Conservation (phyloP, 1,140 invertebrate species). For the Metaphire vulgaris region DNA sequence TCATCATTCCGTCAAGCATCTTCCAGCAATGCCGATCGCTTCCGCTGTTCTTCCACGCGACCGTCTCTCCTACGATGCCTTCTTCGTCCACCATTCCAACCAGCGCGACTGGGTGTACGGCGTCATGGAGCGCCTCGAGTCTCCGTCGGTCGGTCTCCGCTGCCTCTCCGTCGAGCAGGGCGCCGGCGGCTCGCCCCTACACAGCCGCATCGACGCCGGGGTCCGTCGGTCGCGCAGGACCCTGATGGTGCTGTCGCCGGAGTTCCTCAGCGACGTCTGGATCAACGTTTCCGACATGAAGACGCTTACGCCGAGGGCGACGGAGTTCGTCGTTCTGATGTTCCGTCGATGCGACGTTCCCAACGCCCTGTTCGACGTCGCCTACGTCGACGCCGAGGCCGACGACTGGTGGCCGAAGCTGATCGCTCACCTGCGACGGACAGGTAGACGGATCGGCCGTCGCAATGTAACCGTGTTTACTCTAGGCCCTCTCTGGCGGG, state of each 20-base stretch:
- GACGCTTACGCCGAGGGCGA: not conserved
- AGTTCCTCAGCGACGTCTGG: slow-evolving; percentile 24
- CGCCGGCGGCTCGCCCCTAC: no score
- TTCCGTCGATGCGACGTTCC: slow-evolving; percentile 20
- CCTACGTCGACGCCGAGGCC: slow-evolving; percentile 11
- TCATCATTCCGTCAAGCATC: no score
- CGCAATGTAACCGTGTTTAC: no score
- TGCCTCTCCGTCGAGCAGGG: not conserved
- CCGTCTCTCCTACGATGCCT: not conserved
- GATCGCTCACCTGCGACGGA: slow-evolving; percentile 3
- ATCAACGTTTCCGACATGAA: not conserved
- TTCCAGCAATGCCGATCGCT: no score
- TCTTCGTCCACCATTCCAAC: not conserved
- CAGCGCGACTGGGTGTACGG: not conserved
- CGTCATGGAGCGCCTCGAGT: not conserved
- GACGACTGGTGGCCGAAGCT: slow-evolving; percentile 24
- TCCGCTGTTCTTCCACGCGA: no score
- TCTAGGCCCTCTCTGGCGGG: no score
- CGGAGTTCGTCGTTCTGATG: slow-evolving; percentile 9
- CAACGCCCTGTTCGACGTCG: not conserved
- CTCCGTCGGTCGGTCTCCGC: not conserved
- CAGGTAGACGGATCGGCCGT: no score
- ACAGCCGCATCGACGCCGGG: not conserved
- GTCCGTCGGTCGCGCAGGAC: slow-evolving; percentile 5
- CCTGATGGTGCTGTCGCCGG: slow-evolving; percentile 15